Evolutionary conservation across 2,113 vertebrate genomes (phyloP).

Genomic region (Pterocles orientalis): DNA sequence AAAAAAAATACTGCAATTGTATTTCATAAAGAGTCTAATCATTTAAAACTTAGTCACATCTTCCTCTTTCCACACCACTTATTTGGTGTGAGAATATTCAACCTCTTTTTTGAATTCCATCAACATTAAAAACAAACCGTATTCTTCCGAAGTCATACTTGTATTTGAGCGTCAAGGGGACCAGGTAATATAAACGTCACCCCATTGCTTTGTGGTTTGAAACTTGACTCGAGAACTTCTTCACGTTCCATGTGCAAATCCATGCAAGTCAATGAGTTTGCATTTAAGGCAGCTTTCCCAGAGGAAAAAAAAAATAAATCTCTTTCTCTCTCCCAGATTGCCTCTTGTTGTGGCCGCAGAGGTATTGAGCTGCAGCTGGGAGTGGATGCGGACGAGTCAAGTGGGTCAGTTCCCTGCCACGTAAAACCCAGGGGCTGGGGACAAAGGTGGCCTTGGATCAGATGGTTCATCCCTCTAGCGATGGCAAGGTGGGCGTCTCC

Average conservation of each 20-base stretch:
- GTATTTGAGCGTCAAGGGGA: background rate
- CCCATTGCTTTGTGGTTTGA: background rate
- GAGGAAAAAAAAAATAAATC: background rate
- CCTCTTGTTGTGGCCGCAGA: background rate
- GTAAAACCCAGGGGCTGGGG: background rate
- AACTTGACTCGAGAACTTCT: background rate
- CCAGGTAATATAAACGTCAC: background rate
- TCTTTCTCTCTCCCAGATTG: background rate
- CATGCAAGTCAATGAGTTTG: background rate
- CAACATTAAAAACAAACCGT: background rate
- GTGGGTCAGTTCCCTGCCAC: background rate
- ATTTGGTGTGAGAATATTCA: background rate
- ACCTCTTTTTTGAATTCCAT: background rate
- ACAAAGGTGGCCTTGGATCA: background rate
- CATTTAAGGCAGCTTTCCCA: background rate
- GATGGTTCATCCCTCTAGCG: background rate
- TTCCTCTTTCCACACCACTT: background rate
- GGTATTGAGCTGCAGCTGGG: background rate
- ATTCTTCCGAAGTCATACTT: background rate
- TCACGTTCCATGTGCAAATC: background rate
- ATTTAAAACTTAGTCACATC: background rate
- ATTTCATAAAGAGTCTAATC: background rate
- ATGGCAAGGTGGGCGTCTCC: background rate
- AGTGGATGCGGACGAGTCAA: background rate
- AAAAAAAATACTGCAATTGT: background rate